A percentile compares a stretch with the other conserved stretches of the same genome.
These are phyloP conservation scores for Drosophila elegans DNA, from an alignment of 1,140 invertebrate species.

Conservation along the genomic window DNA sequence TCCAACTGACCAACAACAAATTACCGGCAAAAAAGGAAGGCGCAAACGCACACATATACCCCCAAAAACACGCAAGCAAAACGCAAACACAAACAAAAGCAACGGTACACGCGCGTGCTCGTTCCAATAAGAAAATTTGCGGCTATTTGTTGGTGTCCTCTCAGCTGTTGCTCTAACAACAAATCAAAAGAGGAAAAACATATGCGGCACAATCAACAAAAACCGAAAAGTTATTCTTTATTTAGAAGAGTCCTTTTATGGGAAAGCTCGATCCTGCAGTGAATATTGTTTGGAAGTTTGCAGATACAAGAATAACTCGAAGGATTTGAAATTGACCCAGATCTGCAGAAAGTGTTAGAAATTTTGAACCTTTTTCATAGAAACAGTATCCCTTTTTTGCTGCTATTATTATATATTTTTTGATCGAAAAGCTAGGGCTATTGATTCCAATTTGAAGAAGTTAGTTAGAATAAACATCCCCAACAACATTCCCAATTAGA, in stretches of 20 bases:
- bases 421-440: too few species aligned
- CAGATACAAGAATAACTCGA: too few species aligned
- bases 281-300: too few species aligned
- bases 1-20: neutral
- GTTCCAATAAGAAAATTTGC: constrained; percentile 27
- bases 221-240: too few species aligned
- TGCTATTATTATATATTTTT: too few species aligned
- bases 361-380: too few species aligned
- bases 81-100: constrained; percentile 26
- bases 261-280: too few species aligned
- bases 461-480: neutral
- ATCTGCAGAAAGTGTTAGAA: too few species aligned
- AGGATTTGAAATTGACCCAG: too few species aligned
- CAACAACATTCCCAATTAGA: neutral
- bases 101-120: constrained; percentile 8
- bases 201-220: too few species aligned
- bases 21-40: constrained; percentile 44
- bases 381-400: too few species aligned
- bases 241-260: too few species aligned
- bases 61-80: constrained; percentile 1
- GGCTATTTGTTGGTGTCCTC: constrained; percentile 12
- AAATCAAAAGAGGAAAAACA: constrained; percentile 15
- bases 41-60: constrained; percentile 24
- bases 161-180: constrained; percentile 53
- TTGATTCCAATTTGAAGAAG: neutral